Evolutionary conservation across 2,888 invertebrate species (phyloP), one percentile per base, ranked within the genome.

Genomic region (Nineta flava): DNA sequence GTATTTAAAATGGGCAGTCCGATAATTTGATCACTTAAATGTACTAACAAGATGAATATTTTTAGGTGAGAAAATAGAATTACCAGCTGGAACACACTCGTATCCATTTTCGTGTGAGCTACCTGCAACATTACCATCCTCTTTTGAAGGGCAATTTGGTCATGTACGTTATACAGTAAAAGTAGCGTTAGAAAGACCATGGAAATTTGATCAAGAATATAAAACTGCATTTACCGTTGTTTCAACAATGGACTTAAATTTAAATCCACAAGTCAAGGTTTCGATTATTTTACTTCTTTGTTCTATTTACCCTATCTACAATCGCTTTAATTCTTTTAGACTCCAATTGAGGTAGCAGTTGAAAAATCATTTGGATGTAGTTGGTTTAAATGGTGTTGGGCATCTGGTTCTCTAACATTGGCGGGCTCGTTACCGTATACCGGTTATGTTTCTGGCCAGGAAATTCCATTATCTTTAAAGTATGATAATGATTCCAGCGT

Each of bases 141-240:
- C 86, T 0, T 90, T 86, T 63, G 83, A 83, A 61, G 83, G 84
- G 1, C 61, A 74, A 58, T 63, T 70, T 57, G 87, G 91, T 0
- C 76, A 80, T 59, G 76, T 93, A 34, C 74, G 86, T 13, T 93
- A 92, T 61, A 78, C 79, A 5, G 75, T 87, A 12, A 87, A 83
- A 65, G 83, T 84, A 1, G 79, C 76, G 1, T 69, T 91, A 15
- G 87, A 90, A 60, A 74, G 85, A 16, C 83, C 90, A 6, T 87
- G 86, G 79, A 84, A 86, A 59, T 83, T 84, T 61, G 87, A 92
- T 67, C 83, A 87, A 59, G 86, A 86, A 56, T 79, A 80, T 46
- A 87, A 87, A 69, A 76, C 77, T 65, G 80, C 83, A 5, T 90
- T 92, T 61, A 87, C 85, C 47, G 81, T 93, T 9, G 76, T 87